Base-by-base conservation (phyloP, 2,113 vertebrate species). In the Lasiurus cinereus region DNA sequence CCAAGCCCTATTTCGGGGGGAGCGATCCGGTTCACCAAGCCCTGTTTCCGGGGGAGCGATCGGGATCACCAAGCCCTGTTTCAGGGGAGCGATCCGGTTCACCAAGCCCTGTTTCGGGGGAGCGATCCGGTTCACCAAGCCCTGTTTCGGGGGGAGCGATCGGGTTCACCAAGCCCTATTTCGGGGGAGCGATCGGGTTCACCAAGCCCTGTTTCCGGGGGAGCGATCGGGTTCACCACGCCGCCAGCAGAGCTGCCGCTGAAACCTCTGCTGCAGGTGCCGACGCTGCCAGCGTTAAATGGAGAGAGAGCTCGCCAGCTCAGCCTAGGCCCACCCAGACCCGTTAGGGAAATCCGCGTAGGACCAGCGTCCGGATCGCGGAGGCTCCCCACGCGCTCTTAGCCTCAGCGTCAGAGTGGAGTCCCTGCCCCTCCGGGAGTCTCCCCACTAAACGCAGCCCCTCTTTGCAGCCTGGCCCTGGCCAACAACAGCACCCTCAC, bases 401-500 rank as follows among this genome's bases (percentile, higher is more conserved):
- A 66, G 22, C 16, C 6, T 27, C 4, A 8, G 21, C 33, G 18
- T 43, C 12, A 0, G 5, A 48, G 33, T 46, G 56, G 69, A 66
- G 74, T 7, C 46, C 4, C 46, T 10, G 46, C 46, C 46, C 77
- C 36, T 24, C 84, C 48, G 31, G 43, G 74, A 27, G n/a, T 76
- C 31, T 76, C 6, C 73, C 62, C 43, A 9, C 0, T 97, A 86
- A 86, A 77, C 50, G 36, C 5, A 52, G 56, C 56, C 39, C 54
- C 50, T 91, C 50, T 83, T 59, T 91, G 21, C 97, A 99, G 99
- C 97, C 96, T 99, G 98, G 99, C 99, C 0, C 96, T 99, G 97
- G 99, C 99, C 88, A 99, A 99, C 94, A 99, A 99, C 98, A 99
- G 99, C 98, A 99, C 99, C 29, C 98, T 99, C 97, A 99, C 99